Conservation (phyloP, 2,888 invertebrate genomes). For the Ectemnius lituratus region DNA sequence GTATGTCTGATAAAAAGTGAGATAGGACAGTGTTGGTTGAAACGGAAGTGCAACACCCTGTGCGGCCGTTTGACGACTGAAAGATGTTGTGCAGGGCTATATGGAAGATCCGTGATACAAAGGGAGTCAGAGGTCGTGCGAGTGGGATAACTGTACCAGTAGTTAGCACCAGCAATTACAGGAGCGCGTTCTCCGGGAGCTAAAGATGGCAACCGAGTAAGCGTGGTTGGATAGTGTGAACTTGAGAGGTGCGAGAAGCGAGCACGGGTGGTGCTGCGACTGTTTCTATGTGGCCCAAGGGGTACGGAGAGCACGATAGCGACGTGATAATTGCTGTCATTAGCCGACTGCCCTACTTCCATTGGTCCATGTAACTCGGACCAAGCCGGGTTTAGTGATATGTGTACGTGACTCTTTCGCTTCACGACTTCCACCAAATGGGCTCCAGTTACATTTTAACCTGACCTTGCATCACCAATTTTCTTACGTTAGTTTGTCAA, state of each 20-base stretch:
- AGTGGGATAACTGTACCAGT: constrained; percentile 64
- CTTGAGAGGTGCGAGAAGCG: constrained; percentile 26
- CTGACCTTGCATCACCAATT: too few relatives aligned
- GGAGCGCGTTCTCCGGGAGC: constrained; percentile 53
- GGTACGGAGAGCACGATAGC: constrained; percentile 29
- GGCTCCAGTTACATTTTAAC: too few relatives aligned
- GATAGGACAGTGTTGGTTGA: too few relatives aligned
- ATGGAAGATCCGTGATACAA: constrained; percentile 48
- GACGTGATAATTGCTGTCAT: constrained; percentile 37
- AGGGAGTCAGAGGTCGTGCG: constrained; percentile 40
- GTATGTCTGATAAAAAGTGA: too few relatives aligned
- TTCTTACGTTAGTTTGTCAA: too few relatives aligned
- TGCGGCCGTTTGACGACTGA: not conserved
- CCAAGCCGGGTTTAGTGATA: too few relatives aligned
- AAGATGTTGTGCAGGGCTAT: not conserved
- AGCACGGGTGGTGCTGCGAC: constrained; percentile 10
- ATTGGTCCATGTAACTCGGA: not conserved
- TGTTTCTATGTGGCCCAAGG: constrained; percentile 21
- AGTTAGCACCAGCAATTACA: constrained; percentile 69
- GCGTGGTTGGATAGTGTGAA: constrained; percentile 37
- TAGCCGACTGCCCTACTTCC: constrained; percentile 24
- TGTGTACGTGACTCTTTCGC: too few relatives aligned
- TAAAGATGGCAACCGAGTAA: constrained; percentile 59
- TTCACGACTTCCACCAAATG: too few relatives aligned
- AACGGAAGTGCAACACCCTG: too few relatives aligned